Base-by-base conservation (phyloP, 2,113 vertebrate species). In the Leptosomus discolor region DNA sequence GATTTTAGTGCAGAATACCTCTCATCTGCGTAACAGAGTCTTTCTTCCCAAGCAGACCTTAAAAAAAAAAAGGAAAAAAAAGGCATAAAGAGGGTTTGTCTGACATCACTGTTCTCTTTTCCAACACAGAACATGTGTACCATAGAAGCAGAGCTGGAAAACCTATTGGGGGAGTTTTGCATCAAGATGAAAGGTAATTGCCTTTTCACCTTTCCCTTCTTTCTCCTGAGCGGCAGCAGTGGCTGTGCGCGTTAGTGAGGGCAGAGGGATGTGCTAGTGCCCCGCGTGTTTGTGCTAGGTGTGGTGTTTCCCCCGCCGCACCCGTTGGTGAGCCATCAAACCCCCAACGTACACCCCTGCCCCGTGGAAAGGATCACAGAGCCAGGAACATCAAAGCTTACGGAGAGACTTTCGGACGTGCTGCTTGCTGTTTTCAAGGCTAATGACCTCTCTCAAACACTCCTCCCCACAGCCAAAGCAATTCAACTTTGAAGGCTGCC, bases 111-210 rank as follows among this genome's bases (percentile, higher is more conserved):
- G 5, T 71, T 96, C 53, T 93, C 29, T 93, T 57, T 93, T 94
- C 58, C 69, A 65, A 93, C 32, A 16, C 98, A 99, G 99, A 99
- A 99, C 82, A 99, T 99, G 99, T 99, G 99, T 85, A 97, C 99
- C 34, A 99, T 99, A 58, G 99, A 99, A 97, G 98, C 97, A 5
- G 99, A 99, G 91, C 98, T 99, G 97, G 99, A 99, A 98, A 99
- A 98, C 85, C 98, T 99, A 76, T 93, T 99, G 76, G 99, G 99
- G 39, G 99, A 99, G 96, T 99, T 99, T 97, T 99, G 99, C 92
- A 99, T 99, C 97, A 99, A 98, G 98, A 99, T 99, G 99, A 99
- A 99, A 99, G 99, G 99, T 99, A 98, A 91, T 51, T 89, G 50
- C 32, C 19, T 90, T 92, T 69, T 71, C 39, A 74, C 56, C 48